Percentiles rank a stretch among this genome's conserved stretches.
Evolutionary conservation across 2,888 invertebrate species (phyloP).

Genomic region (Dioctria rufipes): DNA sequence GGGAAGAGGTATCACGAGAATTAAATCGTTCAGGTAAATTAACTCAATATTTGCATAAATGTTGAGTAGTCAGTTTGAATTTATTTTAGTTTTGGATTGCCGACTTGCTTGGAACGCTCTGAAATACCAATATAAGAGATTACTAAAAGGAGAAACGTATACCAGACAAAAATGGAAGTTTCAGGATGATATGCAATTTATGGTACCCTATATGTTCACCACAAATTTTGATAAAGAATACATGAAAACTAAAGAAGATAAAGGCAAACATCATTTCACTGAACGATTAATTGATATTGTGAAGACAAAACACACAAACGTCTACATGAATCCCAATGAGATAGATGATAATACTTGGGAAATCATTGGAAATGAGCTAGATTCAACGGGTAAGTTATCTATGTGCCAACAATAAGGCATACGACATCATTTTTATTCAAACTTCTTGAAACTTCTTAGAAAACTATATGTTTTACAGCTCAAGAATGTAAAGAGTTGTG

Average conservation of each 20-base stretch:
- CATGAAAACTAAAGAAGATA: not conserved
- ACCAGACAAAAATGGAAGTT: not conserved
- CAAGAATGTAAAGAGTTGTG: conserved; percentile 2
- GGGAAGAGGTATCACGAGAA: not conserved
- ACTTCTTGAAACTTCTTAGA: not conserved
- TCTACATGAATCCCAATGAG: not conserved
- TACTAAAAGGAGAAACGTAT: conserved; percentile 4
- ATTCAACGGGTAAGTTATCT: not conserved
- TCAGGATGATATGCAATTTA: conserved; percentile 3
- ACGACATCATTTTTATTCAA: not conserved
- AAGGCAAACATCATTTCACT: not conserved
- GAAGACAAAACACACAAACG: not conserved
- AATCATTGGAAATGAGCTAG: not conserved
- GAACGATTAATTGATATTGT: not conserved
- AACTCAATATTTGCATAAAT: not conserved
- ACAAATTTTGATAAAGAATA: not conserved
- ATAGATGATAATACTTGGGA: not conserved
- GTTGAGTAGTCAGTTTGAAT: not conserved
- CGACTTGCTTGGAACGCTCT: not conserved
- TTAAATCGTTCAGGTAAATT: not conserved
- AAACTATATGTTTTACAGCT: not conserved
- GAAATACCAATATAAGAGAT: not conserved
- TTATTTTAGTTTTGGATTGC: not conserved
- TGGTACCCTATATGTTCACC: not conserved
- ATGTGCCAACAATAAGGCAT: no score